These are phyloP conservation scores for Pegoplata infirma DNA, from an alignment of 2,888 invertebrate species.

Conservation along the genomic window DNA sequence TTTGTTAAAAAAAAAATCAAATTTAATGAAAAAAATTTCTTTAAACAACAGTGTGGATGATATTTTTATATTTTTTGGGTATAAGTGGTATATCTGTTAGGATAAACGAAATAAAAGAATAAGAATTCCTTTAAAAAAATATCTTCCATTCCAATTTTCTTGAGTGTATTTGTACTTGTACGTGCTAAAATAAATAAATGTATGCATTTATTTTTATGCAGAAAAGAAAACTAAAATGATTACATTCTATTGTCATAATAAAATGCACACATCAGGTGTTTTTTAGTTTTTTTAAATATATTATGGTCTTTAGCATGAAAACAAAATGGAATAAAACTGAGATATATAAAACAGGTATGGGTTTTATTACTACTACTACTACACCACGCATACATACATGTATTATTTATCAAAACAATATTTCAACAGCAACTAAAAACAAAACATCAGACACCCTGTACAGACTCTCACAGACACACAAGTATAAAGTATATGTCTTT, in stretches of 20 bases:
- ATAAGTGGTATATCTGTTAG: too few species aligned
- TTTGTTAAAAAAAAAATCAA: too few species aligned
- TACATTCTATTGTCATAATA: neutral
- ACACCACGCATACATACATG: too few species aligned
- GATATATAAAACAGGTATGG: neutral
- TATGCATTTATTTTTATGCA: neutral
- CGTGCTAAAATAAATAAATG: neutral
- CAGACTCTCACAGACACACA: neutral
- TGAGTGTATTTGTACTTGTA: neutral
- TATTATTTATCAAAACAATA: neutral
- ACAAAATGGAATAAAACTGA: neutral
- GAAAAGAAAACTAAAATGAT: neutral
- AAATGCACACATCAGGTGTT: neutral
- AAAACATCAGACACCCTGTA: neutral
- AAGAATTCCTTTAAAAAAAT: too few species aligned
- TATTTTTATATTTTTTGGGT: too few species aligned
- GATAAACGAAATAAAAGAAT: too few species aligned
- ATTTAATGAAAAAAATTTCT: too few species aligned
- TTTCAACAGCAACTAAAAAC: too few species aligned
- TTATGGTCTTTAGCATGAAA: neutral
- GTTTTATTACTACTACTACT: too few species aligned
- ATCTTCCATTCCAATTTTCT: too few species aligned
- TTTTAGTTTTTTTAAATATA: neutral
- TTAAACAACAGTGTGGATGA: too few species aligned
- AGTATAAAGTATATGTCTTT: neutral